phyloP scores from a whole-genome alignment of 2,113 vertebrate genomes.

The Carassius gibelio region DNA sequence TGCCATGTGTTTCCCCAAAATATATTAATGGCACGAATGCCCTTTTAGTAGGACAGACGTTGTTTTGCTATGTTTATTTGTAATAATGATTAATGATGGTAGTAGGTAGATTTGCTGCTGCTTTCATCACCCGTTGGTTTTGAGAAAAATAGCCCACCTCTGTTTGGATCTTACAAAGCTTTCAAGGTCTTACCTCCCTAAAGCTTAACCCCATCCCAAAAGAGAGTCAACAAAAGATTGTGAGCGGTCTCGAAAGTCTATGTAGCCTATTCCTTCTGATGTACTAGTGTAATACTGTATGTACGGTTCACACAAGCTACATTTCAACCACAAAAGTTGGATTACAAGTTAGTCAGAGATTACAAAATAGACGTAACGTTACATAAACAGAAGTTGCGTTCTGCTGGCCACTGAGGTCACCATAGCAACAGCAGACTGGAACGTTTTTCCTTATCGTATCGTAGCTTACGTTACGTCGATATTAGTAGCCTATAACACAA shows the following conservation, averaged over 20 bases:
- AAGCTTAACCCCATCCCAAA: neutral
- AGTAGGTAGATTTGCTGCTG: neutral
- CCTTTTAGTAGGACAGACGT: neutral
- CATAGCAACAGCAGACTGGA: neutral
- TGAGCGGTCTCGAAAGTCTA: neutral
- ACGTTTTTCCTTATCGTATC: neutral
- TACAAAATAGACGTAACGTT: neutral
- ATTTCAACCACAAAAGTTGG: neutral
- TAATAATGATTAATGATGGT: neutral
- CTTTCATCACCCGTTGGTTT: neutral
- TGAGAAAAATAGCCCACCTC: neutral
- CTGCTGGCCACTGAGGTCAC: neutral
- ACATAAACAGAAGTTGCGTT: neutral
- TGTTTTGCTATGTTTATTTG: neutral
- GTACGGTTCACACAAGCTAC: neutral
- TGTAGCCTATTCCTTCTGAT: neutral
- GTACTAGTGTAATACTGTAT: neutral
- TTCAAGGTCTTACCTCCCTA: neutral
- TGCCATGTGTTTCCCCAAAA: slow-evolving; percentile 28
- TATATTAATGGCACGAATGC: slow-evolving; percentile 8
- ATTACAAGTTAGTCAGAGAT: neutral
- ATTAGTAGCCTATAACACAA: neutral
- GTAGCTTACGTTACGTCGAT: neutral
- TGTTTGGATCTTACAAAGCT: neutral
- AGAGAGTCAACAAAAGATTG: neutral